phyloP scores from a whole-genome alignment of 2,797 vertebrate species.

The Carcharodon carcharias region DNA sequence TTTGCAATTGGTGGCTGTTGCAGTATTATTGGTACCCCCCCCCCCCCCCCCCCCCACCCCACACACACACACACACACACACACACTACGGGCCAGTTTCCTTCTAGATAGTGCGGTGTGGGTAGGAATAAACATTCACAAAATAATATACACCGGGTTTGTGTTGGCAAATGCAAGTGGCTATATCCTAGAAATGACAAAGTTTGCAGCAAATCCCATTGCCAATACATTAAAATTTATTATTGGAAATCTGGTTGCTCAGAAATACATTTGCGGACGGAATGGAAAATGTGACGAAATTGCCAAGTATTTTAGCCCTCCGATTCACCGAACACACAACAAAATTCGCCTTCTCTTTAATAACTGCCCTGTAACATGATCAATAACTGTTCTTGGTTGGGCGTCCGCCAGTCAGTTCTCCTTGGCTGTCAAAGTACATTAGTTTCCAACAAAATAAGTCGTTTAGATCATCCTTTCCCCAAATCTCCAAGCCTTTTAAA shows the following conservation, averaged over 20 bases:
- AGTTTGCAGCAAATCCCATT: not conserved
- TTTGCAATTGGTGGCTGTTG: not conserved
- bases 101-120: not conserved
- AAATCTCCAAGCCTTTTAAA: slow-evolving; percentile 68
- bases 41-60: too few relatives aligned
- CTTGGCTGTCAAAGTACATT: slow-evolving; percentile 71
- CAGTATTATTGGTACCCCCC: not conserved
- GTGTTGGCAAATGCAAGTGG: not conserved
- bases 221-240: not conserved
- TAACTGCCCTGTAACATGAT: not conserved
- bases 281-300: not conserved
- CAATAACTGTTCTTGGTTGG: not conserved
- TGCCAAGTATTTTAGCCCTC: not conserved
- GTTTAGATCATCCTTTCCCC: slow-evolving; percentile 69
- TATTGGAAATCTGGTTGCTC: not conserved
- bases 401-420: not conserved
- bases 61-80: too few relatives aligned
- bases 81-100: not conserved
- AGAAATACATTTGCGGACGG: not conserved
- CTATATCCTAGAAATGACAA: not conserved
- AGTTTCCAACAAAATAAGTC: slow-evolving; percentile 74
- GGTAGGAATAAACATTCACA: not conserved
- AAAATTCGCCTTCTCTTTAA: not conserved
- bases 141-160: too few relatives aligned
- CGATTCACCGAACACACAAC: not conserved